phyloP scores from a whole-genome alignment of 2,113 vertebrate genomes.

The Oreotrochilus melanogaster region DNA sequence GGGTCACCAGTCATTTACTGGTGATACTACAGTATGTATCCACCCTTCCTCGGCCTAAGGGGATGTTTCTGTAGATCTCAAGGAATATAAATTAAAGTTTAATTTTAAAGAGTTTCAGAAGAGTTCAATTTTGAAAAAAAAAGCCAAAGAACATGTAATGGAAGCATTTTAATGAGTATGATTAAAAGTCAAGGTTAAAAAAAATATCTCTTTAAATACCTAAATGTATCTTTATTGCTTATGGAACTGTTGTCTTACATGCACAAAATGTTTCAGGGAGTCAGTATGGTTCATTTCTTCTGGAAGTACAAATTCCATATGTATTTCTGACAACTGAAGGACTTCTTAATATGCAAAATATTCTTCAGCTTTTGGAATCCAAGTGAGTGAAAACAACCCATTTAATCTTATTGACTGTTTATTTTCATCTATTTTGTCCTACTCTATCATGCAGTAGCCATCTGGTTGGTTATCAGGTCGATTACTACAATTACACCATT shows the following conservation, averaged over 20 bases:
- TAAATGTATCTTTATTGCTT: background rate
- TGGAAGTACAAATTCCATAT: constrained; percentile 85
- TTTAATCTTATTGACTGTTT: background rate
- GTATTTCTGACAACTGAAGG: constrained; percentile 88
- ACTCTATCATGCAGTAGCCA: background rate
- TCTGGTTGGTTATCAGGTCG: background rate
- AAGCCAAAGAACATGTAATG: background rate
- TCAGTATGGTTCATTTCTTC: constrained; percentile 58
- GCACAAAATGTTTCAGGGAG: constrained; percentile 41
- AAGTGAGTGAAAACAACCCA: constrained; percentile 77
- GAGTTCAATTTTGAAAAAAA: background rate
- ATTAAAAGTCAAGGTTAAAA: background rate
- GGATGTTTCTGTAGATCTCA: background rate
- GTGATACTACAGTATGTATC: background rate
- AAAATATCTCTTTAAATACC: background rate
- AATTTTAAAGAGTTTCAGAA: background rate
- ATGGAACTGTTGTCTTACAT: background rate
- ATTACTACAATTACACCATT: background rate
- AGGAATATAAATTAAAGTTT: background rate
- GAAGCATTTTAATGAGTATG: background rate
- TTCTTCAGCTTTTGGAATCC: constrained; percentile 89
- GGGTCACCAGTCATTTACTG: background rate
- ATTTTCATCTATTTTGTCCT: background rate
- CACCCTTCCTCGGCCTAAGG: background rate
- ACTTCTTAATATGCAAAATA: constrained; percentile 81